phyloP scores from a whole-genome alignment of 2,797 vertebrate species.

The Neosilurus hyrtlii region DNA sequence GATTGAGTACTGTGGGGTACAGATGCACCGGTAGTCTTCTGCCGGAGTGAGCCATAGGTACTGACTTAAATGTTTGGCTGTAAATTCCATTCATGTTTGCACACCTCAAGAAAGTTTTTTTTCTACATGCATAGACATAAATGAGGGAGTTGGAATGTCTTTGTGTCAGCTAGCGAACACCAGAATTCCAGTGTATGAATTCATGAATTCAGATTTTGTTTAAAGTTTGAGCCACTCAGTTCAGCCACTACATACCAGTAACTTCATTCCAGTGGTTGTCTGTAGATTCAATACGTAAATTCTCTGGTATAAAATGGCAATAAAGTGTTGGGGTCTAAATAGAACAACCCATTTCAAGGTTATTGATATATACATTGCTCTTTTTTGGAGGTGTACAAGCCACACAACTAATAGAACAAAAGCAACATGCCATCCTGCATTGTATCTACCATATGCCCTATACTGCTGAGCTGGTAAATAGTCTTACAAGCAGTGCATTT shows the following conservation, averaged over 20 bases:
- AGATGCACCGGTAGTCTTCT: conserved; percentile 37
- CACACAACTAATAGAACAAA: conserved; percentile 46
- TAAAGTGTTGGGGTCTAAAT: not conserved
- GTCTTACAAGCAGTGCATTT: conserved; percentile 72
- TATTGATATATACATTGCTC: conserved; percentile 39
- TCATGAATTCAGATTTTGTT: not conserved
- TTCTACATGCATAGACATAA: not conserved
- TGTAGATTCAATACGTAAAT: not conserved
- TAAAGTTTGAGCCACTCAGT: not conserved
- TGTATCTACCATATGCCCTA: conserved; percentile 50
- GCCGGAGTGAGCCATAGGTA: conserved; percentile 19
- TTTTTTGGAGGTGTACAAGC: conserved; percentile 42
- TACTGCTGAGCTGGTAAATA: conserved; percentile 59
- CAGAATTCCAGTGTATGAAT: not conserved
- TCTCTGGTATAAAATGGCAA: not conserved
- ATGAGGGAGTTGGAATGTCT: not conserved
- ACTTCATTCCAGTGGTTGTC: not conserved
- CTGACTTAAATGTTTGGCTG: conserved; percentile 4
- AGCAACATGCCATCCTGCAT: conserved; percentile 40
- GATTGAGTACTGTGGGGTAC: conserved; percentile 47
- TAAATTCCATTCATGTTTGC: not conserved
- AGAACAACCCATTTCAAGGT: conserved; percentile 17
- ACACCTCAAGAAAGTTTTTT: not conserved
- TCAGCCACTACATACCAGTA: not conserved
- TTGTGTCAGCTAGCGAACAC: not conserved